These are phyloP conservation scores for Phalangium opilio DNA, from an alignment of 2,888 invertebrate genomes.

Conservation along the genomic window DNA sequence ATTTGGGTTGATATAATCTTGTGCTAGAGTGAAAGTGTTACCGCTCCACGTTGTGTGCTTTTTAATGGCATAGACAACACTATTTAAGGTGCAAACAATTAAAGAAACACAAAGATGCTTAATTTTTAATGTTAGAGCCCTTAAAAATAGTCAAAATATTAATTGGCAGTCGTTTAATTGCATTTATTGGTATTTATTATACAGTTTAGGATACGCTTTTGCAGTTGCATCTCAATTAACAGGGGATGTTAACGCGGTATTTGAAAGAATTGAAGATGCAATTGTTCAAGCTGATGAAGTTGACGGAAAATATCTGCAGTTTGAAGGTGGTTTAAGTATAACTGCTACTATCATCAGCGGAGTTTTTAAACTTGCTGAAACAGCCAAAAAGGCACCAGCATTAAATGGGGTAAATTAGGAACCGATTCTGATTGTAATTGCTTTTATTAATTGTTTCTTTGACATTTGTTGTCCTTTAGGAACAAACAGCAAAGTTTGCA, in stretches of 20 bases:
- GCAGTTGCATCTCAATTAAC: conserved; percentile 60
- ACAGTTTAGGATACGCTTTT: conserved; percentile 67
- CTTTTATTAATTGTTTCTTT: not conserved
- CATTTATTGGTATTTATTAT: no score
- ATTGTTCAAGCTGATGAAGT: conserved; percentile 90
- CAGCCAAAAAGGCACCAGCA: conserved; percentile 49
- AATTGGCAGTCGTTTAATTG: no score
- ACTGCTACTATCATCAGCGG: conserved; percentile 45
- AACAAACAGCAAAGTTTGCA: conserved; percentile 72
- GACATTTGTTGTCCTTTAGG: conserved; percentile 31
- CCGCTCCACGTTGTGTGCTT: no score
- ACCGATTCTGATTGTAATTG: no score
- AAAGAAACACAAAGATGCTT: no score
- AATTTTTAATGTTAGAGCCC: no score
- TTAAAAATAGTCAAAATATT: conserved; percentile 6
- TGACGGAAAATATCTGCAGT: conserved; percentile 59
- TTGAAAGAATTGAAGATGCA: conserved; percentile 74
- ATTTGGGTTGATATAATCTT: no score
- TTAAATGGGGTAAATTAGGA: conserved; percentile 41
- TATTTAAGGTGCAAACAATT: no score
- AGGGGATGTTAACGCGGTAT: conserved; percentile 33
- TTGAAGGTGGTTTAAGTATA: conserved; percentile 59
- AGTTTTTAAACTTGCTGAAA: conserved; percentile 44
- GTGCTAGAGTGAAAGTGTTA: no score
- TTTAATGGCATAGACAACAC: no score